These are phyloP conservation scores for Chaetura pelagica DNA, from an alignment of 2,113 vertebrate genomes.

Conservation along the genomic window DNA sequence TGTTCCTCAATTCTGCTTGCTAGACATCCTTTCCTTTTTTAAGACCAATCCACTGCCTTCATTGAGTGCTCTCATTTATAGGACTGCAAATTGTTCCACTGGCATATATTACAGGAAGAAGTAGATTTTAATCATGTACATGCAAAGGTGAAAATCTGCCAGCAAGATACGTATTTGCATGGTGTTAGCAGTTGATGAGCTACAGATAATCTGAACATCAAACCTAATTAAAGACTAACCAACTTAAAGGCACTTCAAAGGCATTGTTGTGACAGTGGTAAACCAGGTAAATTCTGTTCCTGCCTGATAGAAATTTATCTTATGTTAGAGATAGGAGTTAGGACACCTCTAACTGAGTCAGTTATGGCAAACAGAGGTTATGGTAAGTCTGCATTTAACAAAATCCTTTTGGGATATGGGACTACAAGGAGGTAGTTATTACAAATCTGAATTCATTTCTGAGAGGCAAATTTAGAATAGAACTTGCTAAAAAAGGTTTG, in stretches of 20 bases:
- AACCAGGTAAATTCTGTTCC: neutral
- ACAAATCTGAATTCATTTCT: neutral
- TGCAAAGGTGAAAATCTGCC: neutral
- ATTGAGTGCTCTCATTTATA: neutral
- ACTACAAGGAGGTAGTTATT: neutral
- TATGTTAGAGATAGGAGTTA: neutral
- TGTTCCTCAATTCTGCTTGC: neutral
- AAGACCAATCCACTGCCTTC: neutral
- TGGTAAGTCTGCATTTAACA: neutral
- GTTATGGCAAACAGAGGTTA: neutral
- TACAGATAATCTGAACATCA: neutral
- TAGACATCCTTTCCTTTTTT: neutral
- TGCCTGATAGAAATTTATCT: neutral
- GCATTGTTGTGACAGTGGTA: neutral
- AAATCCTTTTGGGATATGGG: neutral
- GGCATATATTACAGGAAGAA: neutral
- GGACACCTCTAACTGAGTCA: neutral
- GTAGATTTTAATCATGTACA: neutral
- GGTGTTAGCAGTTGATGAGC: neutral
- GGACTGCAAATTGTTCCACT: neutral
- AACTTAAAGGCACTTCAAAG: slow-evolving; percentile 18
- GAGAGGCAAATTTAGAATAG: neutral
- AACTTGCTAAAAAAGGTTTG: neutral
- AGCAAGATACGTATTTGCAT: neutral
- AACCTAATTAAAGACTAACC: neutral